A percentile compares a stretch with the other conserved stretches of the same genome.
Evolutionary conservation across 1,140 invertebrate genomes (phyloP).

Genomic region (Drosophila carrolli): DNA sequence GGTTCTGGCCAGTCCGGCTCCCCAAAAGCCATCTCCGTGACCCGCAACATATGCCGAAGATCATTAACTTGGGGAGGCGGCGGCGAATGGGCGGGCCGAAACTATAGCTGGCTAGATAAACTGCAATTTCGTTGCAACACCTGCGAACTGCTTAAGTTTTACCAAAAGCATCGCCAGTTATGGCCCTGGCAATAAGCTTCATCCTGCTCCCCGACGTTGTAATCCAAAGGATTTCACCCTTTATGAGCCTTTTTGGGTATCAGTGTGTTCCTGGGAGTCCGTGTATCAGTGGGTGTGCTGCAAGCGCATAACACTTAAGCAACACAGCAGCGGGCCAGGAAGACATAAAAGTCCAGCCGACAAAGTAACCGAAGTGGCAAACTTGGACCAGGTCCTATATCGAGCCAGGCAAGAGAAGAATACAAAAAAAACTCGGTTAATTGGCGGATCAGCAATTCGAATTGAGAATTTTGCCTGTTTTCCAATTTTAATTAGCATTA

Average conservation of each 20-base stretch:
- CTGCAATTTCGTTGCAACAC: slow-evolving; percentile 80
- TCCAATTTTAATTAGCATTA: neutral
- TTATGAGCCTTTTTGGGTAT: slow-evolving; percentile 50
- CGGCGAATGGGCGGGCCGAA: slow-evolving; percentile 13
- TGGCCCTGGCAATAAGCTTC: slow-evolving; percentile 59
- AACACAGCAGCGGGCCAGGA: slow-evolving; percentile 60
- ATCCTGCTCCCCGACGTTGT: slow-evolving; percentile 48
- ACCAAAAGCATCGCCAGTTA: slow-evolving; percentile 64
- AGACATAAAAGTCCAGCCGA: slow-evolving; percentile 41
- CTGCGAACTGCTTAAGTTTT: slow-evolving; percentile 78
- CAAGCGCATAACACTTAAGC: slow-evolving; percentile 79
- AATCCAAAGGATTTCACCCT: slow-evolving; percentile 74
- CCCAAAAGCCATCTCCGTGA: slow-evolving; percentile 36
- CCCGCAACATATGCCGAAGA: slow-evolving; percentile 78
- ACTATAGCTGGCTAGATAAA: slow-evolving; percentile 66
- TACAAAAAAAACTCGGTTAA: neutral
- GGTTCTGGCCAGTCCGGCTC: slow-evolving; percentile 16
- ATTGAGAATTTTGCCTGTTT: neutral
- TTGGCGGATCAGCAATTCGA: neutral
- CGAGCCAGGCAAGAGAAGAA: neutral
- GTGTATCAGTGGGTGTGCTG: slow-evolving; percentile 31
- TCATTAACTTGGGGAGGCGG: slow-evolving; percentile 58
- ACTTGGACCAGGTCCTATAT: neutral
- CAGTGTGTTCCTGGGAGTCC: slow-evolving; percentile 2
- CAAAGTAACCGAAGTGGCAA: slow-evolving; percentile 33